Evolutionary conservation across 2,888 invertebrate genomes (phyloP).

Genomic region (Dicycla oo): DNA sequence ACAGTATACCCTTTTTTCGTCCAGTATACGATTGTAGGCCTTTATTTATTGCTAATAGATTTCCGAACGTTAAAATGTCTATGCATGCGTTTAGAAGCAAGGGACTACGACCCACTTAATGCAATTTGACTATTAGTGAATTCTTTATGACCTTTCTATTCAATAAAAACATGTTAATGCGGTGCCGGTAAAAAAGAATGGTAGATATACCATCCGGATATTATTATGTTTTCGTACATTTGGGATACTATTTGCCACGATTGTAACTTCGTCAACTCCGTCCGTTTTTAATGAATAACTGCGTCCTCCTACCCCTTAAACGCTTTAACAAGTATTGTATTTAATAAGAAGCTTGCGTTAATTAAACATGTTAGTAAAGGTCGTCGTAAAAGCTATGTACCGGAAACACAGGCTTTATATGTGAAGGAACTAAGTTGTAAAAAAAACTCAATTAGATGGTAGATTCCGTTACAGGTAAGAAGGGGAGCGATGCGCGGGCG

Average conservation of each 20-base stretch:
- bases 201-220: background rate
- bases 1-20: conserved; percentile 88
- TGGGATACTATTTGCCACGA: conserved; percentile 4
- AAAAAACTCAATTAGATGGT: conserved; percentile 55
- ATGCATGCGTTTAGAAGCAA: conserved; percentile 81
- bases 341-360: conserved; percentile 5
- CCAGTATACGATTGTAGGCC: conserved; percentile 84
- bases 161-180: conserved; percentile 48
- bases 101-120: conserved; percentile 73
- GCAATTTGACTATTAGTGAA: conserved; percentile 66
- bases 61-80: conserved; percentile 82
- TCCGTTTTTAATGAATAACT: background rate
- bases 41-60: conserved; percentile 89
- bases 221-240: background rate
- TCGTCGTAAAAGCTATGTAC: conserved; percentile 44
- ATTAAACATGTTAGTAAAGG: conserved; percentile 31
- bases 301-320: background rate
- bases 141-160: conserved; percentile 49
- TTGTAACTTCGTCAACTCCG: background rate
- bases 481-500: conserved; percentile 45
- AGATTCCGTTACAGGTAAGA: conserved; percentile 58
- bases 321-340: background rate
- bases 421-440: conserved; percentile 53
- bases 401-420: conserved; percentile 51
- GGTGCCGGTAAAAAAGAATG: conserved; percentile 8